A percentile compares a stretch with the other conserved stretches of the same genome.
Conservation (phyloP, 2,113 vertebrate species). For the Hiodon tergisus region DNA sequence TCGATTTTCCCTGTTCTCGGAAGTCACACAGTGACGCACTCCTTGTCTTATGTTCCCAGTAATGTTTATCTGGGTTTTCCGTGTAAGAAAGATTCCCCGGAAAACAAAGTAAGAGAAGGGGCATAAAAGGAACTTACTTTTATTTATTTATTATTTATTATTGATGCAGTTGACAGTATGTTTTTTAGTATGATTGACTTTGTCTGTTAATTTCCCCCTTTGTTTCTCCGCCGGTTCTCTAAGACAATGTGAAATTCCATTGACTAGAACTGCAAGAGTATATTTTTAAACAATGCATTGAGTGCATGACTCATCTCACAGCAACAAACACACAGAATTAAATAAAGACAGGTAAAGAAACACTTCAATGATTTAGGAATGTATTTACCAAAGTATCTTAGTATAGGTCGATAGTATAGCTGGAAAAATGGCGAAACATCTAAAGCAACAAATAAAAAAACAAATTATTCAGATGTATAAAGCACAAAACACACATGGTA, state of each 20-base stretch:
- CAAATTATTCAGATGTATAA: too few species aligned
- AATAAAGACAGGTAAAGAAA: conserved; percentile 75
- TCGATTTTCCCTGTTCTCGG: conserved; percentile 55
- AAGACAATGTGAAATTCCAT: too few species aligned
- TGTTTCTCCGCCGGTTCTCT: too few species aligned
- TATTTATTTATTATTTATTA: too few species aligned
- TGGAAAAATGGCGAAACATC: too few species aligned
- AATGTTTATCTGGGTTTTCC: conserved; percentile 59
- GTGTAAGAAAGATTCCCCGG: conserved; percentile 47
- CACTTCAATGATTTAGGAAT: conserved; percentile 51
- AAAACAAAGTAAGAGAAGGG: conserved; percentile 41
- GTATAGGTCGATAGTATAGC: too few species aligned
- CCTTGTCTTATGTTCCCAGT: conserved; percentile 65
- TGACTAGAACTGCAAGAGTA: conserved; percentile 73
- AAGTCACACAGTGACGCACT: conserved; percentile 65
- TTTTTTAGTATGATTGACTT: too few species aligned
- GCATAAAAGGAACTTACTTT: conserved; percentile 45
- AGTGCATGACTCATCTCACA: conserved; percentile 68
- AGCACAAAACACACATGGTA: too few species aligned
- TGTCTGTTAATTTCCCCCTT: too few species aligned
- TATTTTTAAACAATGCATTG: conserved; percentile 75
- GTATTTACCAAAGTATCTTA: too few species aligned
- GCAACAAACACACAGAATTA: conserved; percentile 79
- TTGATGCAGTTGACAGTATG: too few species aligned
- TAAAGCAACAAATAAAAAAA: too few species aligned